Evolutionary conservation across 2,888 invertebrate species (phyloP).

Genomic region (Oscheius sp.): DNA sequence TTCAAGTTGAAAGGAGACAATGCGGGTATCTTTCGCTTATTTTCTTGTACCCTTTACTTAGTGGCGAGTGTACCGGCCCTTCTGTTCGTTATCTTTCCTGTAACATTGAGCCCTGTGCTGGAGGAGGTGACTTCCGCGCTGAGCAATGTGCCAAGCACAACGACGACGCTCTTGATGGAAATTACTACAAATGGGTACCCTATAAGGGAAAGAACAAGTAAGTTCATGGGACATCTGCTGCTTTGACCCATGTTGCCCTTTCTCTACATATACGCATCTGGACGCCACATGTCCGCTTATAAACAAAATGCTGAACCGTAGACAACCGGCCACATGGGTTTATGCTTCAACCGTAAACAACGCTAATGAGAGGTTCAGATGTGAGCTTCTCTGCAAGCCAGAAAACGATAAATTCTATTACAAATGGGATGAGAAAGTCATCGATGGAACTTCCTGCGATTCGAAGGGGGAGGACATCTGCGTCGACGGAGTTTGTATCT

Average conservation of each 20-base stretch:
- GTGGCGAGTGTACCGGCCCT: constrained; percentile 79
- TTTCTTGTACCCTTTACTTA: constrained; percentile 8
- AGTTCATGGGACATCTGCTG: constrained; percentile 28
- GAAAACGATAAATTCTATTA: constrained; percentile 89
- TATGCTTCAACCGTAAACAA: constrained; percentile 7
- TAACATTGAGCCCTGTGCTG: constrained; percentile 80
- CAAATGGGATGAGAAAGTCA: constrained; percentile 80
- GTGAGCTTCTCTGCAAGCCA: constrained; percentile 95
- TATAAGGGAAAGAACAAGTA: constrained; percentile 69
- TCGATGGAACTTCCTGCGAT: constrained; percentile 83
- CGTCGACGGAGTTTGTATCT: constrained; percentile 90
- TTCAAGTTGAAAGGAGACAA: constrained; percentile 82
- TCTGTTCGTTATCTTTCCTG: constrained; percentile 87
- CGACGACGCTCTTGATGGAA: constrained; percentile 82
- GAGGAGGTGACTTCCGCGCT: constrained; percentile 80
- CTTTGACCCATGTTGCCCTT: constrained; percentile 16
- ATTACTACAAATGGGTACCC: constrained; percentile 77
- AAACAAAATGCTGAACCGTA: constrained; percentile 21
- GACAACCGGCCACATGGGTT: constrained; percentile 18
- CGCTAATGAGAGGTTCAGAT: constrained; percentile 71
- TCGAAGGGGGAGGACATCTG: constrained; percentile 86
- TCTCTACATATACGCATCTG: constrained; percentile 15
- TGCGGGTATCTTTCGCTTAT: constrained; percentile 56
- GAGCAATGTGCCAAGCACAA: constrained; percentile 90
- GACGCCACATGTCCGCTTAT: constrained; percentile 27